A percentile compares a stretch with the other conserved stretches of the same genome.
These are phyloP conservation scores for Dendrophyllia cribrosa DNA, from an alignment of 64 coral and sea anemone species.

Conservation along the genomic window DNA sequence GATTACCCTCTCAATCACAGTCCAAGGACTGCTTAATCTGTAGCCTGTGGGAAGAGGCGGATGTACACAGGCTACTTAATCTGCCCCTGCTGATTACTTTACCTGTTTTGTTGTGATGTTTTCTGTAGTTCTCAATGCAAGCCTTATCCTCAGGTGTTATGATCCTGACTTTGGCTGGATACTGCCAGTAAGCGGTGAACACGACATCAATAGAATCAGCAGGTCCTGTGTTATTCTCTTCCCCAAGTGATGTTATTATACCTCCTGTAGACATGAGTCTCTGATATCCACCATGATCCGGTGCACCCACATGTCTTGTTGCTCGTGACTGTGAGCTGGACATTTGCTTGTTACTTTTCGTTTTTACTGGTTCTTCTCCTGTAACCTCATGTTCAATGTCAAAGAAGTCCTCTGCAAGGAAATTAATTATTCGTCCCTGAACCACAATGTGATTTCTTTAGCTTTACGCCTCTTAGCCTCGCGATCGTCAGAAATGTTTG, in stretches of 20 bases:
- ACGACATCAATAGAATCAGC: conserved; percentile 90
- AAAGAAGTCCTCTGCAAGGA: conserved; percentile 39
- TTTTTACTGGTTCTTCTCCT: neutral
- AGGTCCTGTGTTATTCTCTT: conserved; percentile 48
- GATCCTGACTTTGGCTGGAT: conserved; percentile 96
- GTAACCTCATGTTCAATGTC: conserved; percentile 42
- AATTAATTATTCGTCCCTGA: neutral
- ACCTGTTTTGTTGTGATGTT: conserved; percentile 83
- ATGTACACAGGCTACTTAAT: no score
- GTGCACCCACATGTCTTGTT: conserved; percentile 89
- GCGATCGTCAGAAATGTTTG: no score
- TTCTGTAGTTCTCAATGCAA: conserved; percentile 93
- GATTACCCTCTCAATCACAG: no score
- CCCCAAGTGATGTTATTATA: conserved; percentile 65
- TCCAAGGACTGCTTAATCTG: no score
- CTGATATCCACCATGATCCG: conserved; percentile 97
- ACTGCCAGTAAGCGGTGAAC: conserved; percentile 96
- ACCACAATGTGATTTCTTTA: no score
- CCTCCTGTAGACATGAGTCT: conserved; percentile 90
- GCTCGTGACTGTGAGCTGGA: neutral
- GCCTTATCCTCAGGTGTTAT: conserved; percentile 91
- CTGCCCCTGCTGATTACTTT: neutral
- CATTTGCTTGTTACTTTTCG: neutral
- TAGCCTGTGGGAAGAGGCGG: no score
- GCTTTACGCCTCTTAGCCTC: no score